Percentiles rank a stretch among this genome's conserved stretches.
Conservation (phyloP, 2,113 vertebrate genomes). For the Microtus oregoni region DNA sequence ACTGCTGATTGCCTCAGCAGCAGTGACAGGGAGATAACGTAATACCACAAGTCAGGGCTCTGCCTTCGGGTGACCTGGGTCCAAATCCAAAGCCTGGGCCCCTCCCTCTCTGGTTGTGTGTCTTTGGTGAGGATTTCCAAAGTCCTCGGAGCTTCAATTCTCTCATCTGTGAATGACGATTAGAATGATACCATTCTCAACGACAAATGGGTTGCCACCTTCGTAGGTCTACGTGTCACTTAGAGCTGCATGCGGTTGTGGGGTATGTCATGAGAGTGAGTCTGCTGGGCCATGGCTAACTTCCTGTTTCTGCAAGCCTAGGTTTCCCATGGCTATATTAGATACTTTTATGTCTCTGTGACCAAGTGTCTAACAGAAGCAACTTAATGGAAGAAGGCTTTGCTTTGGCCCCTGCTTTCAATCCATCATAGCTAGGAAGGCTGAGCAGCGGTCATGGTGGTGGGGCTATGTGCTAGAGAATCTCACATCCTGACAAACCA, state of each 20-base stretch:
- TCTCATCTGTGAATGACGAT: neutral
- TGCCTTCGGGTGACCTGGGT: neutral
- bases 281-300: too few relatives aligned
- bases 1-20: neutral
- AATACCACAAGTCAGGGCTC: neutral
- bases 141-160: neutral
- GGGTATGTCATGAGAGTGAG: too few relatives aligned
- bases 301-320: too few relatives aligned
- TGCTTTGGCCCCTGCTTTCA: too few relatives aligned
- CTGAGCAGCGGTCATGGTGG: neutral
- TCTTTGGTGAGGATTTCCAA: neutral
- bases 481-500: neutral
- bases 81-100: neutral
- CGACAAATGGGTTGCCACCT: too few relatives aligned
- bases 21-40: neutral
- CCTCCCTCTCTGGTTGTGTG: neutral
- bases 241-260: neutral
- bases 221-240: rapidly evolving
- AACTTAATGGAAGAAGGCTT: too few relatives aligned
- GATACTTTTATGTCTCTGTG: too few relatives aligned
- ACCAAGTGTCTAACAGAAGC: too few relatives aligned
- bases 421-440: too few relatives aligned
- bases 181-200: neutral
- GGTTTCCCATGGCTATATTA: too few relatives aligned
- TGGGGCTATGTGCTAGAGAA: neutral